These are phyloP conservation scores for Dynastes hyllus DNA, from an alignment of 2,888 invertebrate species.

Conservation along the genomic window DNA sequence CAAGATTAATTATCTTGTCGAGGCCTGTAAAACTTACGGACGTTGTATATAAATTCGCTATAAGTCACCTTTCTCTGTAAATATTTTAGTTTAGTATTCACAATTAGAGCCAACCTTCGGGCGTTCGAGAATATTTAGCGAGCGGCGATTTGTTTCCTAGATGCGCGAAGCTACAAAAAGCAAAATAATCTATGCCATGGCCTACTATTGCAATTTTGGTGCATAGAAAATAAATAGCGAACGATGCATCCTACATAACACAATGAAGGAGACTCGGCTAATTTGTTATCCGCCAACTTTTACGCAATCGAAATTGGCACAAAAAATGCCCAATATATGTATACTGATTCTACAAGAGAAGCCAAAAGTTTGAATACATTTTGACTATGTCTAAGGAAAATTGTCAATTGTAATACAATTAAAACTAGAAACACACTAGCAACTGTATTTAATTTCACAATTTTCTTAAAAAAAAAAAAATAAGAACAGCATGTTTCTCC, in stretches of 20 bases:
- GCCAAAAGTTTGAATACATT: neutral
- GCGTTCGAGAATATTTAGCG: slow-evolving; percentile 4
- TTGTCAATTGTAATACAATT: no score
- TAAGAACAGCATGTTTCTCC: no score
- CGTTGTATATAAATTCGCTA: neutral
- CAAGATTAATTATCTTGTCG: no score
- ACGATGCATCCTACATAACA: slow-evolving; percentile 23
- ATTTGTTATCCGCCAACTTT: neutral
- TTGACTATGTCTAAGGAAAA: no score
- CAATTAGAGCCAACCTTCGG: slow-evolving; percentile 17
- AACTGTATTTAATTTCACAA: no score
- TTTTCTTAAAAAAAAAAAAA: no score
- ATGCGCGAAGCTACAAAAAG: neutral
- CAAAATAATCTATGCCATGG: slow-evolving; percentile 20
- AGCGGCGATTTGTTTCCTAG: slow-evolving; percentile 6
- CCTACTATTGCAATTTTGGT: slow-evolving; percentile 30
- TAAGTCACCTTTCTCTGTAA: neutral
- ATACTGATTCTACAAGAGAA: neutral
- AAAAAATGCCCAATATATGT: neutral
- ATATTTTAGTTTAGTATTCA: neutral
- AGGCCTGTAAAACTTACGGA: no score
- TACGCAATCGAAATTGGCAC: slow-evolving; percentile 23
- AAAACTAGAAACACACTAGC: no score
- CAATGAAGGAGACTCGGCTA: neutral
- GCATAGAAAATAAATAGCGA: slow-evolving; percentile 35